Base-by-base conservation (phyloP, 2,113 vertebrate genomes). In the Indicator maculatus region DNA sequence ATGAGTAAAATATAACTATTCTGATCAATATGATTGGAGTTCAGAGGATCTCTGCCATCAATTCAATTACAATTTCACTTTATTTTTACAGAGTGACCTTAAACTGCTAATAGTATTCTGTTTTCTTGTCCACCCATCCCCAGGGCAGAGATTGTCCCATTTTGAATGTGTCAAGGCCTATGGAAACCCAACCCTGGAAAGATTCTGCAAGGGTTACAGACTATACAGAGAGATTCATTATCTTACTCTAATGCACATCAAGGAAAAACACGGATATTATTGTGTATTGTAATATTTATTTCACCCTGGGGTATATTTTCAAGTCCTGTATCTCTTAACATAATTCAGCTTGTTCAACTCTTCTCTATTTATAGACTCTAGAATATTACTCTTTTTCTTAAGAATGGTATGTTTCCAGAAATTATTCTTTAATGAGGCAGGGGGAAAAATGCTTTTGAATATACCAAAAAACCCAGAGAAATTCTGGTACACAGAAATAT, bases 251-350 rank as follows among this genome's bases (percentile, higher is more conserved):
- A 76, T 85, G 56, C 30, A 56, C 39, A 89, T 91, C 63, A 85
- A 93, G 78, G n/a, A 36, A 82, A 96, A 89, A 55, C 63, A 85
- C 85, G 63, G 39, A 85, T 95, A 93, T 89, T 95, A 91, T 66
- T 89, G 44, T 70, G 44, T 69, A 83, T 89, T 94, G 87, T 91
- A 96, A 89, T 91, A 96, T 94, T 96, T 94, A 94, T 95, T 96
- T 94, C 72, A 93, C 89, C 47, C 64, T 85, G 41, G 84, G 67
- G 78, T 93, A 61, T 85, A 82, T 96, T 95, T 92, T 93, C 67
- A 89, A 47, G 72, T 79, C 41, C 70, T 67, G 41, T 88, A 80
- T 88, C 64, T 78, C 41, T 86, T 88, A 91, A 80, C 33, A 96
- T 93, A 96, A 91, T 95, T 95, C 82, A 93, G 41, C 27, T 87